Evolutionary conservation across 2,113 vertebrate species (phyloP).

Genomic region (Pteropus alecto): DNA sequence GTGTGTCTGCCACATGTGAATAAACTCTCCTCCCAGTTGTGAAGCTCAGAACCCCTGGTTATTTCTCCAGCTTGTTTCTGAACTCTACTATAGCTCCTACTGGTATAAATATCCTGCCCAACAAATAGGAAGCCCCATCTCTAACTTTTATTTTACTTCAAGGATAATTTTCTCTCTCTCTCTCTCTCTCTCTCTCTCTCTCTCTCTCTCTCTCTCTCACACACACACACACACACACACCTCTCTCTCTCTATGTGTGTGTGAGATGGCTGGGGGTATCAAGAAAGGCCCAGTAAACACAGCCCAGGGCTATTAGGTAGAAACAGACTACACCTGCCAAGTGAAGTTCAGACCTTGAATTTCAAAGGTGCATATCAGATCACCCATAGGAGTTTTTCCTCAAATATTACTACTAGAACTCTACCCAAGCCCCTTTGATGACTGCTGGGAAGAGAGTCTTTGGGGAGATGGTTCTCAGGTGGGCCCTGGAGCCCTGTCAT

Average conservation of each 20-base stretch:
- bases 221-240: too few species aligned
- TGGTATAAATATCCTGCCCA: neutral
- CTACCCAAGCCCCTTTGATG: neutral
- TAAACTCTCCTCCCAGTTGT: neutral
- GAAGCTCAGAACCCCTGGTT: neutral
- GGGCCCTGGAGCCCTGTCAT: neutral
- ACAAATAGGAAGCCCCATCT: neutral
- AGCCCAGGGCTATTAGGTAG: neutral
- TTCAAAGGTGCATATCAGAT: neutral
- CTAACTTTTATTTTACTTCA: neutral
- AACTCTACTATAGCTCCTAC: neutral
- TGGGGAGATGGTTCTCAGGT: neutral
- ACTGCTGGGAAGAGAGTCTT: neutral
- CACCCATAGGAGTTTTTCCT: neutral
- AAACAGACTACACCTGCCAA: neutral
- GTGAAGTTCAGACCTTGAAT: neutral
- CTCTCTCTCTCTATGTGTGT: too few species aligned
- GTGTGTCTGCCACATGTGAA: rapidly evolving
- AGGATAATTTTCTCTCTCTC: neutral
- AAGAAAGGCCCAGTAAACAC: neutral
- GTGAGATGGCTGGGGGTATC: neutral
- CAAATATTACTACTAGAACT: neutral
- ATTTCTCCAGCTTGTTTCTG: neutral
- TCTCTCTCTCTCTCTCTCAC: too few species aligned
- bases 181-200: too few species aligned